Percentiles rank a stretch among this genome's conserved stretches.
Evolutionary conservation across 2,888 invertebrate genomes (phyloP).

Genomic region (Cantharis rufa): DNA sequence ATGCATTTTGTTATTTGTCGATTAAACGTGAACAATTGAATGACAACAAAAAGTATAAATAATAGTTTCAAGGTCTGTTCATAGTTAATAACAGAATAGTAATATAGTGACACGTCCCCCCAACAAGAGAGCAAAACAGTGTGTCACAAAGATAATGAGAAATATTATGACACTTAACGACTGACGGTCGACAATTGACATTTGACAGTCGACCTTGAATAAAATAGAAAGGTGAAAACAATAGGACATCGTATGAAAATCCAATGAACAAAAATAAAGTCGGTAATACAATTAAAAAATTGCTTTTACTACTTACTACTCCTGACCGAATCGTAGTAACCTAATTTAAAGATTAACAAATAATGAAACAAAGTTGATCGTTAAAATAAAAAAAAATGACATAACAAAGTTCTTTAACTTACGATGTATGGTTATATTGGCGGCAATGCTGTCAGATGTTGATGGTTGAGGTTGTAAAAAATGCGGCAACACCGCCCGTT

Average conservation of each 20-base stretch:
- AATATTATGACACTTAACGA: neutral
- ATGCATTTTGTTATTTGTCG: neutral
- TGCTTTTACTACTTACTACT: neutral
- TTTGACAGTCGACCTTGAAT: neutral
- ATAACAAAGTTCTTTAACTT: slow-evolving; percentile 12
- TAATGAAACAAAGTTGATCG: neutral
- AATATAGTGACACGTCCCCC: neutral
- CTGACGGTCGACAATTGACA: neutral
- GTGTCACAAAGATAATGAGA: neutral
- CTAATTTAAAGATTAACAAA: neutral
- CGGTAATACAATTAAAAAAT: neutral
- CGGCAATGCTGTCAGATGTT: slow-evolving; percentile 16
- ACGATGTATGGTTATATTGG: slow-evolving; percentile 11
- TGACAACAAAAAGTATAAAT: neutral
- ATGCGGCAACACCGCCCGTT: slow-evolving; percentile 20
- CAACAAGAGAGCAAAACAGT: neutral
- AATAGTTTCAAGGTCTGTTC: neutral
- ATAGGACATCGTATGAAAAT: neutral
- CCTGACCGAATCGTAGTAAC: neutral
- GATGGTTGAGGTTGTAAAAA: neutral
- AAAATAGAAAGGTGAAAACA: neutral
- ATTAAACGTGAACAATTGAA: neutral
- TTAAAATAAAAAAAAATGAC: neutral
- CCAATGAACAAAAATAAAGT: neutral
- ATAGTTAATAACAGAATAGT: neutral